A percentile compares a stretch with the other conserved stretches of the same genome.
Conservation (phyloP, 2,888 invertebrate species). For the Cephus sareptanus region DNA sequence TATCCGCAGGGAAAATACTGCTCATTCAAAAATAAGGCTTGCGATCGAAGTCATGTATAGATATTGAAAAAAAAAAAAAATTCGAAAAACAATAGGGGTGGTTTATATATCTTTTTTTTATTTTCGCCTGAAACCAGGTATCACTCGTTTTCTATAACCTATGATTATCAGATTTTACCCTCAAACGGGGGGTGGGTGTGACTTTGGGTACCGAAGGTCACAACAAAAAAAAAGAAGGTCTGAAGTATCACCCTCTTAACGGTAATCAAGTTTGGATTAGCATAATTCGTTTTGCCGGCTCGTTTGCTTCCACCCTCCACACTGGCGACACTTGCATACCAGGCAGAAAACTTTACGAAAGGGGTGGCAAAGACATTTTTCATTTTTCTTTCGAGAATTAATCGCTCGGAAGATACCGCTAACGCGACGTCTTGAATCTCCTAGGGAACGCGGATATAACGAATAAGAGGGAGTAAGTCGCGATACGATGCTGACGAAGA, state of each 20-base stretch:
- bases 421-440: neutral
- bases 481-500: neutral
- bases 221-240: neutral
- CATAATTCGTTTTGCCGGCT: slow-evolving; percentile 19
- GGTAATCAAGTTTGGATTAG: slow-evolving; percentile 20
- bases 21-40: neutral
- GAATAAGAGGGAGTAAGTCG: neutral
- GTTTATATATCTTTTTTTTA: neutral
- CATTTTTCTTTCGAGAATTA: neutral
- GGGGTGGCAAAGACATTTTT: neutral
- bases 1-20: neutral
- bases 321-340: neutral
- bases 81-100: neutral
- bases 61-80: neutral
- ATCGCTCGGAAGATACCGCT: neutral
- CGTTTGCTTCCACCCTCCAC: slow-evolving; percentile 14
- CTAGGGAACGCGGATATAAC: neutral
- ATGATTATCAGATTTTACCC: neutral
- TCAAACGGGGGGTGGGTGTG: neutral
- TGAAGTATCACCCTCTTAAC: slow-evolving; percentile 6
- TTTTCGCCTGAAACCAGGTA: neutral
- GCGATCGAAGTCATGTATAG: neutral
- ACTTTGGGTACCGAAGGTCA: neutral
- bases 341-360: neutral
- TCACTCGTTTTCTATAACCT: neutral